Evolutionary conservation across 2,113 vertebrate genomes (phyloP), one percentile per base, ranked within the genome.

Genomic region (Equus quagga): DNA sequence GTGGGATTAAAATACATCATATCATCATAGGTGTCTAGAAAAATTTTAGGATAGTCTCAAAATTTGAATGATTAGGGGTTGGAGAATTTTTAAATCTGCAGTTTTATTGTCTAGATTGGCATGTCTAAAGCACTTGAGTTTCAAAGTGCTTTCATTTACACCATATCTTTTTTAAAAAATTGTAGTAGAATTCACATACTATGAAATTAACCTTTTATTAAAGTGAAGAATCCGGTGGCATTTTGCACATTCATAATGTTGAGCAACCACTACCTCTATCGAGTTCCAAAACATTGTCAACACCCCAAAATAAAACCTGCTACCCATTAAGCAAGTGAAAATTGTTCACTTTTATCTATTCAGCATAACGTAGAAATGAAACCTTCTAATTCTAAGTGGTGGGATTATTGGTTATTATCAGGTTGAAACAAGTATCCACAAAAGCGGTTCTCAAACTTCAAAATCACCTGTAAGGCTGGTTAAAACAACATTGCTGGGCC

Each of bases 331-430:
- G 82, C 56, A 67, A n/a, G 33, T 91, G 33, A 91, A 91, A 83
- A 54, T 24, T 11, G 31, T 33, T 91, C 26, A 54, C 36, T 72
- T 69, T 70, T 58, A 94, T 46, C 24, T 62, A 8, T 31, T 12
- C 31, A 58, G 44, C 17, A 85, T 19, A 94, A 67, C n/a, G 89
- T 36, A 85, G 81, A 93, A 91, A 64, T 75, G 73, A 90, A 91
- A 76, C 58, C 36, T 70, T 2, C 26, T 70, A 17, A 76, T 80
- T 76, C n/a, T 51, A 93, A 93, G 31, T 46, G 11, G 78, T 58
- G 9, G 26, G 72, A 94, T 51, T 91, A 76, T 17, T 31, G 33
- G 5, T 76, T 94, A 51, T 14, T 54, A 60, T 78, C 56, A 28
- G 36, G 26, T 85, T 70, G 8, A 86, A 92, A 81, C 11, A 44